Conservation (phyloP, 2,797 vertebrate genomes). For the Liasis olivaceus region DNA sequence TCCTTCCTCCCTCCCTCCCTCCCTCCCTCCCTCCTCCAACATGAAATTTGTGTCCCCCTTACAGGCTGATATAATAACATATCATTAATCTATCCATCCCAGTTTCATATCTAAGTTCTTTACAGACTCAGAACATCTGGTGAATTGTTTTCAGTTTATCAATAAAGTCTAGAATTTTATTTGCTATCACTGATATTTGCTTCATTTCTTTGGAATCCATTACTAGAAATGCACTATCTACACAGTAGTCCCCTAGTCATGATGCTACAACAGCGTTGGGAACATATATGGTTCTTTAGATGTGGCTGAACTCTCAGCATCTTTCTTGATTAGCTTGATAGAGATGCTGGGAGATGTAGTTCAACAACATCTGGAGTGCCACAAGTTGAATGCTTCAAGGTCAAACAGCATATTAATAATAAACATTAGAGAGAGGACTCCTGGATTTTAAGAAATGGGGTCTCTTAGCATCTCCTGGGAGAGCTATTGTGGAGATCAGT, state of each 20-base stretch:
- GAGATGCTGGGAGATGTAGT: not conserved
- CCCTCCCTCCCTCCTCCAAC: not conserved
- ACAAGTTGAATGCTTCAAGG: not conserved
- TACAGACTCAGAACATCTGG: not conserved
- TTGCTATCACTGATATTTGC: not conserved
- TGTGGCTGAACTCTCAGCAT: not conserved
- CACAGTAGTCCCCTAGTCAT: not conserved
- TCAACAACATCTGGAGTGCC: not conserved
- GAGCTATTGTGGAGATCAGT: not conserved
- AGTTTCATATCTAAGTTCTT: not conserved
- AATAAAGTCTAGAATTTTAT: not conserved
- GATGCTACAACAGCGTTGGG: not conserved
- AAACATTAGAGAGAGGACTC: not conserved
- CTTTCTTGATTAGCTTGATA: not conserved
- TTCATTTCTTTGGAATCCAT: not conserved
- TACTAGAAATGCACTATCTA: not conserved
- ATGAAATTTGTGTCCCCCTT: not conserved
- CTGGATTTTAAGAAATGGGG: no score
- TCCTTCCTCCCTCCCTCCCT: not conserved
- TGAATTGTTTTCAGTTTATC: not conserved
- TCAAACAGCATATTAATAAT: not conserved
- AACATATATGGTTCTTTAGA: not conserved
- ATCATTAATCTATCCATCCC: not conserved
- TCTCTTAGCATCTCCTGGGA: not conserved
- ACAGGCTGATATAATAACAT: not conserved